A percentile compares a stretch with the other conserved stretches of the same genome.
Evolutionary conservation across 2,797 vertebrate genomes (phyloP).

Genomic region (Phrynocephalus vlangalii): DNA sequence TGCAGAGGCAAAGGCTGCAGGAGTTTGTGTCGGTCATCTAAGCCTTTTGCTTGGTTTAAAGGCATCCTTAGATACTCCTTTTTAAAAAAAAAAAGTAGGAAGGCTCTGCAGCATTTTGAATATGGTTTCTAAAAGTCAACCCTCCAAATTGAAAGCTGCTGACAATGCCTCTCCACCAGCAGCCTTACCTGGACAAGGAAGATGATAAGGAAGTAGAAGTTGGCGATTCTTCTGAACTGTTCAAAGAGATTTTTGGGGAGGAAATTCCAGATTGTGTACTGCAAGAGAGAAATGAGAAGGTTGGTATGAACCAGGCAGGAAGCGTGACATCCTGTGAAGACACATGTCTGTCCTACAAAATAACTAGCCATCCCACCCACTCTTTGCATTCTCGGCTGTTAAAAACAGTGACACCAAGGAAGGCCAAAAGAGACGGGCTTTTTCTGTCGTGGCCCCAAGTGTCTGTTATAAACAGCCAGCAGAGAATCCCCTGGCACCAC

Average conservation of each 20-base stretch:
- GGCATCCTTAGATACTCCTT: no score
- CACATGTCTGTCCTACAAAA: background rate
- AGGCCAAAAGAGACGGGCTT: no score
- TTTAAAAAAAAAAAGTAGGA: no score
- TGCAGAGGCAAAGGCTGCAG: background rate
- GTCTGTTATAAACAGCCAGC: no score
- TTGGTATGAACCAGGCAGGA: no score
- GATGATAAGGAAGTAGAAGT: constrained; percentile 99
- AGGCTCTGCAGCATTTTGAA: background rate
- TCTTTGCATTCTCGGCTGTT: no score
- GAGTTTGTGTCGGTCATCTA: background rate
- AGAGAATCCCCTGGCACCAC: no score
- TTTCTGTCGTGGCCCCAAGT: no score
- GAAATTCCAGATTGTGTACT: constrained; percentile 99
- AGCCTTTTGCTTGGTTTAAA: no score
- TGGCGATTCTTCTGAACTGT: constrained; percentile 98
- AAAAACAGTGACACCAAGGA: no score
- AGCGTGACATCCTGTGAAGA: background rate
- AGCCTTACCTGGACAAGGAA: constrained; percentile 96
- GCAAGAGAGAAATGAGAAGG: constrained; percentile 34
- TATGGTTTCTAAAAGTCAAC: background rate
- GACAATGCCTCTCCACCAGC: background rate
- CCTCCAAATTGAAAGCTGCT: rapidly evolving
- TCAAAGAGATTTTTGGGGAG: constrained; percentile 99
- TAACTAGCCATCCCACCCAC: background rate